Conservation (phyloP, 1,140 invertebrate genomes). For the Nautilus pompilius region DNA sequence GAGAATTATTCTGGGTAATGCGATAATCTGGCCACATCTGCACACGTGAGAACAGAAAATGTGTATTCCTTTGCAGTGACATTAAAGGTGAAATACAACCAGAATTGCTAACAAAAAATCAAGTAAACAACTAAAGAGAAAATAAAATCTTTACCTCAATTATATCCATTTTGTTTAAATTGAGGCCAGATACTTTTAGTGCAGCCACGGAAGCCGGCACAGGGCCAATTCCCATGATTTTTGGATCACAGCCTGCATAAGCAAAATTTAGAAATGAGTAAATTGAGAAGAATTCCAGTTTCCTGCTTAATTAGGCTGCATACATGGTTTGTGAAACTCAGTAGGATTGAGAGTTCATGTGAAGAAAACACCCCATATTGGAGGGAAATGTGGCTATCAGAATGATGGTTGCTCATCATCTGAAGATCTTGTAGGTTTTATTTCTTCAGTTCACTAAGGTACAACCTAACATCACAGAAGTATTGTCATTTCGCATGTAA, state of each 20-base stretch:
- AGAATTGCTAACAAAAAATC: background rate
- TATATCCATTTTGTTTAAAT: slow-evolving; percentile 83
- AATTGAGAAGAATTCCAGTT: no score
- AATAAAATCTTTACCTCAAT: slow-evolving; percentile 70
- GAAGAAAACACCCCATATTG: no score
- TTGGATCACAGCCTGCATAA: slow-evolving; percentile 59
- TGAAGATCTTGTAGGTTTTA: no score
- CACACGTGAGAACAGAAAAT: no score
- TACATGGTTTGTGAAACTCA: no score
- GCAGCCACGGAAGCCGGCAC: slow-evolving; percentile 86
- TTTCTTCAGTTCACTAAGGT: no score
- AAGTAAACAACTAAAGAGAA: background rate
- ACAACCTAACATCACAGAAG: no score
- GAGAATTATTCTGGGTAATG: background rate
- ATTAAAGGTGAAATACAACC: background rate
- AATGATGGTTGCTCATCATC: no score
- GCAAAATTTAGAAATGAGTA: no score
- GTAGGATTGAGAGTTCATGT: no score
- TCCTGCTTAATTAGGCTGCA: background rate
- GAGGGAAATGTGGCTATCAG: no score
- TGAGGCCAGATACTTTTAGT: slow-evolving; percentile 68
- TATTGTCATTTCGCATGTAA: no score
- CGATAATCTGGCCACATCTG: background rate
- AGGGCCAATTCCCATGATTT: slow-evolving; percentile 84
- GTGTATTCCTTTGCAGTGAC: background rate